Percentiles rank a stretch among this genome's conserved stretches.
Conservation (phyloP, 1,140 invertebrate genomes). For the Prorops nasuta region DNA sequence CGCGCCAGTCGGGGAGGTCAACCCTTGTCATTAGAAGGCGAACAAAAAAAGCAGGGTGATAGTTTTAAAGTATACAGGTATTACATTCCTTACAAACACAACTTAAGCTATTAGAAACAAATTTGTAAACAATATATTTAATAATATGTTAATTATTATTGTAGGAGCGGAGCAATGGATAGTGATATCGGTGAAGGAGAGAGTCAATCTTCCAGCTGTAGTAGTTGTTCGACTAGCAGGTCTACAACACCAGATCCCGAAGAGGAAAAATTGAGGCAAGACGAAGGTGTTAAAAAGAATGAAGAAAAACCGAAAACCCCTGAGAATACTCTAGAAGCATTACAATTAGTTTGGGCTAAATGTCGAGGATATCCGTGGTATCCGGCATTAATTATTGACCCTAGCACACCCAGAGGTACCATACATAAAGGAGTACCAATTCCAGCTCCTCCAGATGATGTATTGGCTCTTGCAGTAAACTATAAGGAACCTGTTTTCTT, state of each 20-base stretch:
- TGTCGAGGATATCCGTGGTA: constrained; percentile 97
- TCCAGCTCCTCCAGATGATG: constrained; percentile 88
- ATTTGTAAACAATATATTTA: not conserved
- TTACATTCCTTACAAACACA: not conserved
- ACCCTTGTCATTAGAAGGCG: constrained; percentile 30
- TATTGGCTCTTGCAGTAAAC: constrained; percentile 78
- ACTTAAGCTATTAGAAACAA: not conserved
- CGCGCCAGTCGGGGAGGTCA: constrained; percentile 54
- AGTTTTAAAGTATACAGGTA: constrained; percentile 63
- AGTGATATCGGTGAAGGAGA: constrained; percentile 52
- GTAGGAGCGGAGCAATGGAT: constrained; percentile 46
- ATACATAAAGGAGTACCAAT: constrained; percentile 91
- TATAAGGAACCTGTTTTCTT: constrained; percentile 81
- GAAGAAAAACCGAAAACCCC: constrained; percentile 26
- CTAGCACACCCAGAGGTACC: constrained; percentile 87
- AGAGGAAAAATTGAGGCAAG: constrained; percentile 33
- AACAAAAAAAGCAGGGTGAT: constrained; percentile 54
- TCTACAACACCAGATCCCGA: constrained; percentile 42
- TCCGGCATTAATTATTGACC: constrained; percentile 93
- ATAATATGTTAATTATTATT: too few relatives aligned
- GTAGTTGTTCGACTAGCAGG: constrained; percentile 51
- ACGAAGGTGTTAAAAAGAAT: constrained; percentile 27
- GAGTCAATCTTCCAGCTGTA: constrained; percentile 53
- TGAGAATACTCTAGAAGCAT: constrained; percentile 61
- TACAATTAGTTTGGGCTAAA: constrained; percentile 96